These are phyloP conservation scores for Embidobia sp. DNA, from an alignment of 2,888 invertebrate genomes.

Conservation along the genomic window DNA sequence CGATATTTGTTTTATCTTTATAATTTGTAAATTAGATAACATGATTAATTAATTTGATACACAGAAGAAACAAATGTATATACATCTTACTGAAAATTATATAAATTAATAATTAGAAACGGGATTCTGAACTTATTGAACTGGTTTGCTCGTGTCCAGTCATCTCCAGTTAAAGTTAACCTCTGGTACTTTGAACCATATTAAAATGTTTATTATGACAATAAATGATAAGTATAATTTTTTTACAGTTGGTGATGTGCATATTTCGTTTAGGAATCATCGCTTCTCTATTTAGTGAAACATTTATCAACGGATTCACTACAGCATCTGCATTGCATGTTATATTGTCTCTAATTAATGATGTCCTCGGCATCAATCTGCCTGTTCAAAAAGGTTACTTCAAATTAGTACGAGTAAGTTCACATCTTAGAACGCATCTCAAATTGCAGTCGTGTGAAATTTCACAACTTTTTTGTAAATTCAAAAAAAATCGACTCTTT, in stretches of 20 bases:
- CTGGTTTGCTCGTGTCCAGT: too few relatives aligned
- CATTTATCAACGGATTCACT: slow-evolving; percentile 93
- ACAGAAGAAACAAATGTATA: too few relatives aligned
- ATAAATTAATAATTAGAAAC: too few relatives aligned
- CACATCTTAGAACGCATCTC: slow-evolving; percentile 6
- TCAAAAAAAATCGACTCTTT: too few relatives aligned
- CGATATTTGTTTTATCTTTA: too few relatives aligned
- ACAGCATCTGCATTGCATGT: slow-evolving; percentile 94
- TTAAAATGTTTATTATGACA: slow-evolving; percentile 1
- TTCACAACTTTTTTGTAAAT: slow-evolving; percentile 7
- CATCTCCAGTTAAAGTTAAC: background rate
- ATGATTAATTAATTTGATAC: too few relatives aligned
- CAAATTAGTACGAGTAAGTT: slow-evolving; percentile 83
- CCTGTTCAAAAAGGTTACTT: slow-evolving; percentile 84
- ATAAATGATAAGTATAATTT: slow-evolving; percentile 20
- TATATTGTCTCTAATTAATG: slow-evolving; percentile 89
- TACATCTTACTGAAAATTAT: too few relatives aligned
- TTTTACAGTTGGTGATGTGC: slow-evolving; percentile 88
- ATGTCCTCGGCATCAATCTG: slow-evolving; percentile 84
- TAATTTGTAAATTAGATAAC: too few relatives aligned
- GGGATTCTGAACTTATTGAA: too few relatives aligned
- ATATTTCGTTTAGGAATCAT: slow-evolving; percentile 88
- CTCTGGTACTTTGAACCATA: background rate
- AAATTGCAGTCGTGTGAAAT: background rate
- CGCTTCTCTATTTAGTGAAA: slow-evolving; percentile 89